A percentile compares a stretch with the other conserved stretches of the same genome.
Evolutionary conservation across 2,888 invertebrate genomes (phyloP).

Genomic region (Perdita meconis): DNA sequence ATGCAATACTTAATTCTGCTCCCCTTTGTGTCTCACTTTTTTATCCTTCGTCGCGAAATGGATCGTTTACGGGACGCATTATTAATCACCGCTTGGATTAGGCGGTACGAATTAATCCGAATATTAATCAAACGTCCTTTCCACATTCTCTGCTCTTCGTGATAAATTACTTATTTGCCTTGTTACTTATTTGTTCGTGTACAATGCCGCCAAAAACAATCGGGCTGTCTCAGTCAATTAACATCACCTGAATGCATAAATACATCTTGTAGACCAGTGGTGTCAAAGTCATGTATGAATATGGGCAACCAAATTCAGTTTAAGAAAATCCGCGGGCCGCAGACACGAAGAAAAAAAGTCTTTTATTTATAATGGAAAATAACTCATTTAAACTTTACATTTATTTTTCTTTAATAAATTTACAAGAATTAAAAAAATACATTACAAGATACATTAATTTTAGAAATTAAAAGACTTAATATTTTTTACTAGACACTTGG

Average conservation of each 20-base stretch:
- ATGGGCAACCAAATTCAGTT: too few relatives aligned
- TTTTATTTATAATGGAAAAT: too few relatives aligned
- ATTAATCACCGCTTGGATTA: slow-evolving; percentile 66
- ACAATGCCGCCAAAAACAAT: slow-evolving; percentile 42
- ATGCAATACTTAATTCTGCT: slow-evolving; percentile 16
- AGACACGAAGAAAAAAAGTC: too few relatives aligned
- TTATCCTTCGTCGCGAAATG: neutral
- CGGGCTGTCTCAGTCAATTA: slow-evolving; percentile 31
- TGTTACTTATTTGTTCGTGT: slow-evolving; percentile 30
- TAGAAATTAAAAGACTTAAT: too few relatives aligned
- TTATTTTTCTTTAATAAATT: too few relatives aligned
- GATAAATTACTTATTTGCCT: slow-evolving; percentile 72
- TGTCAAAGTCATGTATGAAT: too few relatives aligned
- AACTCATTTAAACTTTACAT: too few relatives aligned
- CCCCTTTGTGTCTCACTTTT: slow-evolving; percentile 21
- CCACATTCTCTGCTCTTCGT: slow-evolving; percentile 47
- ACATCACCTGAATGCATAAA: neutral
- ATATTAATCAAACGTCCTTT: slow-evolving; percentile 73
- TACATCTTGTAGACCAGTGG: neutral
- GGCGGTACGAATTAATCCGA: slow-evolving; percentile 70
- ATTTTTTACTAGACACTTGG: too few relatives aligned
- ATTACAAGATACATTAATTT: too few relatives aligned
- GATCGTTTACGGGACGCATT: slow-evolving; percentile 4
- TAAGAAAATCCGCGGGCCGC: too few relatives aligned
- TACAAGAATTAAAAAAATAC: too few relatives aligned